A percentile compares a stretch with the other conserved stretches of the same genome.
Evolutionary conservation across 2,888 invertebrate species (phyloP).

Genomic region (Autographa gamma): DNA sequence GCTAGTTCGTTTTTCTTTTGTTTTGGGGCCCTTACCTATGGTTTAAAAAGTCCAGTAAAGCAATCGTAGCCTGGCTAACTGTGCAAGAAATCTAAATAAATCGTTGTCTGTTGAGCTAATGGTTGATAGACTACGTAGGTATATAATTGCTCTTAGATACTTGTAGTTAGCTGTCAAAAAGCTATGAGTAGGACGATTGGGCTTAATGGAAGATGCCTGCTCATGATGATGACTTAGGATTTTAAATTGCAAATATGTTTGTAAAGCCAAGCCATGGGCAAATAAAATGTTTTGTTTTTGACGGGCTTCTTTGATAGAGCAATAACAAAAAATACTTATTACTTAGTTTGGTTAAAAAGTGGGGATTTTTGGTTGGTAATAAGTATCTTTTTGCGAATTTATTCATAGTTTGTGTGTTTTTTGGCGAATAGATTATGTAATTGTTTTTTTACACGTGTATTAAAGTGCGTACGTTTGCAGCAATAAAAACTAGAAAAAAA

Average conservation of each 20-base stretch:
- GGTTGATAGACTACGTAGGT: neutral
- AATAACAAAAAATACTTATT: neutral
- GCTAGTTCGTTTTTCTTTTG: too few species aligned
- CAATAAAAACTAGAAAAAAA: neutral
- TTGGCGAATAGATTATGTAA: neutral
- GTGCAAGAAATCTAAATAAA: too few species aligned
- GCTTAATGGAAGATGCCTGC: neutral
- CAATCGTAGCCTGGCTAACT: too few species aligned
- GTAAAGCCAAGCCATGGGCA: too few species aligned
- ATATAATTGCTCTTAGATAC: too few species aligned
- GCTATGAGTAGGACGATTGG: neutral
- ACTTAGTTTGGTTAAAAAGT: neutral
- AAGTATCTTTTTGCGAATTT: neutral
- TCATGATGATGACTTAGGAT: neutral
- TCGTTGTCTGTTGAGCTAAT: neutral
- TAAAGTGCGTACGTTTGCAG: neutral
- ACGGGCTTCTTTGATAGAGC: neutral
- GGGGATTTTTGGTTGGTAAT: neutral
- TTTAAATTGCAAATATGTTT: too few species aligned
- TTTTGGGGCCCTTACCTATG: too few species aligned
- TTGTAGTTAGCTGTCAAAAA: neutral
- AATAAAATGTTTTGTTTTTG: too few species aligned
- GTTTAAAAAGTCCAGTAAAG: too few species aligned
- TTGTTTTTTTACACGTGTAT: neutral
- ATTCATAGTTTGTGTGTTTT: neutral